Evolutionary conservation across 37 sponge, comb jelly and placozoan species (phyloP), one percentile per base, ranked within the genome.

Genomic region (Crambe crambe): DNA sequence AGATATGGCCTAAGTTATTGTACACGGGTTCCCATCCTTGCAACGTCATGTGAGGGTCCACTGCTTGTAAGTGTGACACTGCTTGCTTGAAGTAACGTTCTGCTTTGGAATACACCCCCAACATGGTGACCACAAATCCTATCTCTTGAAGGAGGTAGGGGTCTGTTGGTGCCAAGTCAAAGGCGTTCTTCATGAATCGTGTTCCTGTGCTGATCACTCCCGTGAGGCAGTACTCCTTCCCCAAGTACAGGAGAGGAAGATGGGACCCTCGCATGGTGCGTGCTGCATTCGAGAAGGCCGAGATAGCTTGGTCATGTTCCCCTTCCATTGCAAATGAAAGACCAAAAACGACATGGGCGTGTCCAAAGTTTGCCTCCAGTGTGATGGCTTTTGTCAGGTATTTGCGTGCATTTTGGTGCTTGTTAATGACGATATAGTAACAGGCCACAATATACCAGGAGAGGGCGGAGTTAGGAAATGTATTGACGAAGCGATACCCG

Each of bases 371-470:
- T 30, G 80, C 60, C 38, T 88, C 86, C 34, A 90, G 56, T 20
- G 44, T 77, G 40, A 87, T 5, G 44, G 86, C 66, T 68, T 94
- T 94, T 15, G 79, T 79, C 63, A 94, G 82, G 78, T 87, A 88
- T 64, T 85, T 80, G 27, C 89, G 68, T 2, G 88, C 91, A 40
- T 74, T 76, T 39, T 69, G 79, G 43, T 94, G 86, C 69, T 84
- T 83, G 29, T 43, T 39, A 9, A 86, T 56, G 20, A 68, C 58
- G 36, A 83, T 36, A 70, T 94, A 94, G 80, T 94, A 94, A 76
- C 91, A 94, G 34, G 81, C 85, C n/a, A 90, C 95, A 2, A 89
- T 68, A 75, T 87, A 94, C 95, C 95, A 94, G 2, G 95, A 57
- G 26, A 94, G 79, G 20, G 95, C 63, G 21, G 80, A 67, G 15